Percentiles rank a stretch among this genome's conserved stretches.
Evolutionary conservation across 2,113 vertebrate species (phyloP).

Genomic region (Budorcas taxicolor): DNA sequence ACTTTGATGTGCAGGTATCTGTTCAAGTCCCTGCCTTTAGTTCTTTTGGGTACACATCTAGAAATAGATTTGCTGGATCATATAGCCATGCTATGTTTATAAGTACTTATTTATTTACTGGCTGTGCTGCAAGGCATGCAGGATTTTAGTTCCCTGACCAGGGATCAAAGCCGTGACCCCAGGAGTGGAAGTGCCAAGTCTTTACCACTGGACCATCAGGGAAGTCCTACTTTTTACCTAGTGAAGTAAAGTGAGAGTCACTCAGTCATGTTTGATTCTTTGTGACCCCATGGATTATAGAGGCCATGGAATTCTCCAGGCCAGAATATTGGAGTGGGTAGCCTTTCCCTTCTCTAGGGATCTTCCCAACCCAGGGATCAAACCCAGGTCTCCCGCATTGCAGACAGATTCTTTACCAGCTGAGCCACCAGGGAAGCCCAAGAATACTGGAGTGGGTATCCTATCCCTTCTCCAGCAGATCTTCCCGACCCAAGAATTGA

Average conservation of each 20-base stretch:
- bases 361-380: neutral
- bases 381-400: neutral
- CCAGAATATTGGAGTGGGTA: neutral
- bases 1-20: neutral
- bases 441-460: neutral
- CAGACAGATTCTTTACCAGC: neutral
- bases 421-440: neutral
- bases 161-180: neutral
- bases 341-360: neutral
- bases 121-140: neutral
- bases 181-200: neutral
- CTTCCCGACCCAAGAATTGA: neutral
- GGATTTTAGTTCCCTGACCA: neutral
- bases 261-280: neutral
- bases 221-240: neutral
- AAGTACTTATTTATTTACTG: neutral
- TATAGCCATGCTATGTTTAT: neutral
- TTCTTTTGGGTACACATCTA: neutral
- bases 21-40: neutral
- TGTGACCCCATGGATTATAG: neutral
- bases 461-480: neutral
- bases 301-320: neutral
- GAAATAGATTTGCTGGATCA: neutral
- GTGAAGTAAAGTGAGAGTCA: neutral
- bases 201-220: neutral